Evolutionary conservation across 2,888 invertebrate species (phyloP).

Genomic region (Noctua pronuba): DNA sequence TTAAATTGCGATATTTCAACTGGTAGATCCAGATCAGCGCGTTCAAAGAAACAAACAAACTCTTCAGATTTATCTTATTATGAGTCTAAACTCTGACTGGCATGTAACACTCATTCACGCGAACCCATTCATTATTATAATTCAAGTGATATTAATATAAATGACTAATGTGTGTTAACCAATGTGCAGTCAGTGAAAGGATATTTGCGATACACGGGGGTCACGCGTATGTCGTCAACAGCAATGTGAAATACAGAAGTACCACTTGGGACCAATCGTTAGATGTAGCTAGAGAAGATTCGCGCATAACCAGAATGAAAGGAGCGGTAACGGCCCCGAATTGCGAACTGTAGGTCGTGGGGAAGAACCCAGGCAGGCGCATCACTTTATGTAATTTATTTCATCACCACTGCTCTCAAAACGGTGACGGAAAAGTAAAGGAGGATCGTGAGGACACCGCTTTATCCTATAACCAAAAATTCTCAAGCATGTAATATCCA

Average conservation of each 20-base stretch:
- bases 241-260: slow-evolving; percentile 10
- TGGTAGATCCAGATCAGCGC: not conserved
- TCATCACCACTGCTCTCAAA: not conserved
- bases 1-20: too few species aligned
- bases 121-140: slow-evolving; percentile 25
- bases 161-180: slow-evolving; percentile 31
- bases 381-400: not conserved
- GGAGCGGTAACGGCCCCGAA: not conserved
- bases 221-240: slow-evolving; percentile 4
- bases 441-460: not conserved
- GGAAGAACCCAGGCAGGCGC: not conserved
- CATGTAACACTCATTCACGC: not conserved
- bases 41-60: not conserved
- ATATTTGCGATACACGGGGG: slow-evolving; percentile 47
- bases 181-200: slow-evolving; percentile 60
- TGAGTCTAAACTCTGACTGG: not conserved
- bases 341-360: not conserved
- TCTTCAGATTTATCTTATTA: not conserved
- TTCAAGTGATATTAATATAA: slow-evolving; percentile 32
- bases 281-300: not conserved
- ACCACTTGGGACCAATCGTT: not conserved
- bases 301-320: not conserved
- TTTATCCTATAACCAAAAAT: too few species aligned
- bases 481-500: too few species aligned
- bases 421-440: too few species aligned